A percentile compares a stretch with the other conserved stretches of the same genome.
phyloP scores from a whole-genome alignment of 1,140 invertebrate species.

The Glossosoma conforme region DNA sequence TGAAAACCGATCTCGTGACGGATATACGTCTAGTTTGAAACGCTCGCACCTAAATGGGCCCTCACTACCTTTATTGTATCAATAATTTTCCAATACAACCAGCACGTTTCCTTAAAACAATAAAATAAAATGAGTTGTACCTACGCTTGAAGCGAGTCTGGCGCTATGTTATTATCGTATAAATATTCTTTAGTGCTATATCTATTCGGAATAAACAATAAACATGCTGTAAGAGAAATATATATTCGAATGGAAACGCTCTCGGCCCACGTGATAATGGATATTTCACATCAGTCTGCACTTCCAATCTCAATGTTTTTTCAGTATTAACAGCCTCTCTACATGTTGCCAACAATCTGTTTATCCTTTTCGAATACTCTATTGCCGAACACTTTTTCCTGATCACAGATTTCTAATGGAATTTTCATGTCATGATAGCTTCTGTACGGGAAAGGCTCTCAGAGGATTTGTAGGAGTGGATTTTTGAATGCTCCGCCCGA shows the following conservation, averaged over 20 bases:
- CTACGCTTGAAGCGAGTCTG: no score
- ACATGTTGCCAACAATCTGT: conserved; percentile 7
- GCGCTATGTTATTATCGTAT: no score
- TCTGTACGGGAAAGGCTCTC: conserved; percentile 5
- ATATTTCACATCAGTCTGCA: conserved; percentile 14
- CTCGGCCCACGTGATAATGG: conserved; percentile 3
- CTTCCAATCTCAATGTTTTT: conserved; percentile 20
- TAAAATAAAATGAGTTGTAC: no score
- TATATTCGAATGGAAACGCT: no score
- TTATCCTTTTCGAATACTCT: conserved; percentile 25
- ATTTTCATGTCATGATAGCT: conserved; percentile 30
- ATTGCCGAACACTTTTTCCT: conserved; percentile 19
- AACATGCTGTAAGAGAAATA: no score
- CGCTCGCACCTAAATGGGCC: no score
- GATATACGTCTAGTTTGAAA: no score
- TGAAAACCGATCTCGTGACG: no score
- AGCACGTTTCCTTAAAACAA: not conserved
- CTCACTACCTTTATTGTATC: no score
- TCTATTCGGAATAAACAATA: no score
- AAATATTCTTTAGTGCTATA: no score
- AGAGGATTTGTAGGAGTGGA: conserved; percentile 4
- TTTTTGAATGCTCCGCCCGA: not conserved
- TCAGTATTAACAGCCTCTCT: conserved; percentile 11
- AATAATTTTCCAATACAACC: not conserved
- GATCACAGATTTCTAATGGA: conserved; percentile 30